Evolutionary conservation across 1,140 invertebrate genomes (phyloP).

Genomic region (Macrosteles quadrilineatus): DNA sequence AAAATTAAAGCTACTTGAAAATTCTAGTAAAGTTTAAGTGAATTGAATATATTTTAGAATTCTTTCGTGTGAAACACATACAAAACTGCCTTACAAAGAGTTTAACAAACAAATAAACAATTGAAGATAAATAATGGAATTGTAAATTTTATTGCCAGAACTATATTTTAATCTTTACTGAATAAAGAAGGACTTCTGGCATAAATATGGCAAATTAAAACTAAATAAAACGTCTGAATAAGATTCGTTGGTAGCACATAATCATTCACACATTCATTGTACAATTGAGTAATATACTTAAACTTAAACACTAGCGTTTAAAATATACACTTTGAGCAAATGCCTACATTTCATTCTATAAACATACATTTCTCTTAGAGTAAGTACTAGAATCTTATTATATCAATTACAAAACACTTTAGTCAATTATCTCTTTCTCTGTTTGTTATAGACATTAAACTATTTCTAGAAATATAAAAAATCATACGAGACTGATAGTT

Average conservation of each 20-base stretch:
- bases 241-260: background rate
- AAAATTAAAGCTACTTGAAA: too few species aligned
- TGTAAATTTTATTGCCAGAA: too few species aligned
- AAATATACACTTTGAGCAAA: conserved; percentile 2
- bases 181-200: background rate
- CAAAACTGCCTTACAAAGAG: too few species aligned
- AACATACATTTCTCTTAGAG: too few species aligned
- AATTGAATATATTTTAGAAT: too few species aligned
- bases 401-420: background rate
- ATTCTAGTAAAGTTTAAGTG: too few species aligned
- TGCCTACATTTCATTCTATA: background rate
- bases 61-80: too few species aligned
- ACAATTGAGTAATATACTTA: background rate
- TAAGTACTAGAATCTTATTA: background rate
- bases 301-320: background rate
- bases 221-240: background rate
- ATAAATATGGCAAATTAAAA: background rate
- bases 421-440: background rate
- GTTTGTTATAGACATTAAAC: background rate
- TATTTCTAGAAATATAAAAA: background rate
- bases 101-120: background rate
- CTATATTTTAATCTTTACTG: background rate
- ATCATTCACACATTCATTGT: background rate
- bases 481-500: background rate
- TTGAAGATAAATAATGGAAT: background rate